Percentiles rank a stretch among this genome's conserved stretches.
These are phyloP conservation scores for Dryobotodes eremita DNA, from an alignment of 2,888 invertebrate species.

Conservation along the genomic window DNA sequence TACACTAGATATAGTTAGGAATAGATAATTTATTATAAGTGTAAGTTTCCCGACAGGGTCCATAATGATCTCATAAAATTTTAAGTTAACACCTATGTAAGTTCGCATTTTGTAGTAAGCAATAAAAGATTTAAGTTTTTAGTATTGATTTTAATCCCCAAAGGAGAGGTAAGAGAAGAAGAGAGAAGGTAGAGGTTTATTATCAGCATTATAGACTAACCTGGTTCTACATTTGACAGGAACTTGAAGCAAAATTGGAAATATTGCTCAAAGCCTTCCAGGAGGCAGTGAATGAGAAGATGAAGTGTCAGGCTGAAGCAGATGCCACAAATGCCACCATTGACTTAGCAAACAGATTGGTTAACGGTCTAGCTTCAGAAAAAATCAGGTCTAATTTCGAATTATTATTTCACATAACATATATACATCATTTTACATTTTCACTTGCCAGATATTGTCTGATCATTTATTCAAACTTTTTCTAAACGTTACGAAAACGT, in stretches of 20 bases:
- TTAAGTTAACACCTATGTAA: too few relatives aligned
- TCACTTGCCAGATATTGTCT: background rate
- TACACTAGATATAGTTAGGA: too few relatives aligned
- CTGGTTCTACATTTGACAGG: conserved; percentile 77
- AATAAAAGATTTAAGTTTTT: background rate
- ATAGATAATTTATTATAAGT: too few relatives aligned
- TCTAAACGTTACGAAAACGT: background rate
- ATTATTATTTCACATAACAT: background rate
- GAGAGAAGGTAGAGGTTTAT: background rate
- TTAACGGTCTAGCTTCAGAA: conserved; percentile 98
- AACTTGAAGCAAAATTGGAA: conserved; percentile 94
- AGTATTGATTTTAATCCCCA: background rate
- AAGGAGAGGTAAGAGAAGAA: too few relatives aligned
- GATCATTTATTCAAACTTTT: background rate
- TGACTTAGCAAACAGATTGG: conserved; percentile 97
- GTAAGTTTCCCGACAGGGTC: too few relatives aligned
- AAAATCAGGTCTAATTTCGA: conserved; percentile 89
- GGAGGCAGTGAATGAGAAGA: conserved; percentile 95
- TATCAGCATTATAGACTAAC: background rate
- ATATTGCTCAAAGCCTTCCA: conserved; percentile 96
- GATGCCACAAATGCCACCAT: conserved; percentile 97
- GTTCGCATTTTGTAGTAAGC: background rate
- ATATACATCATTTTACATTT: background rate
- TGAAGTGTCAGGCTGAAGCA: conserved; percentile 97
- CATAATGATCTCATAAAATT: too few relatives aligned